Evolutionary conservation across 2,113 vertebrate species (phyloP), one percentile per base, ranked within the genome.

Genomic region (Steatornis caripensis): DNA sequence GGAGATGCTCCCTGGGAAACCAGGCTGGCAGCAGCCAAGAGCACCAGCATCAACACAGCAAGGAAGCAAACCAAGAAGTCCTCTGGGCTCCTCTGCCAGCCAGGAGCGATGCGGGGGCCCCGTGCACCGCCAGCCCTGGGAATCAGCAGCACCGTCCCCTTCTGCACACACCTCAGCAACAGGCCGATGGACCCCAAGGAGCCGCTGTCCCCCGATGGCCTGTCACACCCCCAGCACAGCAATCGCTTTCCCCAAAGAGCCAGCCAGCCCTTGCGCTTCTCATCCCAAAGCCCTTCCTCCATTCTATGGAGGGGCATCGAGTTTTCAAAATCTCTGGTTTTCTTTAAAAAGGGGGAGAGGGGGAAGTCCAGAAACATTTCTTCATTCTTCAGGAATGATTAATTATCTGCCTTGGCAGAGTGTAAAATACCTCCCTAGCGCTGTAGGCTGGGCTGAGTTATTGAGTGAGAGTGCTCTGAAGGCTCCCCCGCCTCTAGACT

Each of bases 301-400:
- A 26, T 13, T 36, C 79, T 77, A 74, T 48, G 18, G 48, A 24
- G 23, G 79, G 70, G 61, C 58, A 49, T 53, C 39, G 7, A 51
- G 66, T 43, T 43, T 43, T 43, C 41, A 43, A 43, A 43, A 43
- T 43, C 41, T 15, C 41, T 43, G 41, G 41, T 43, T 43, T 43
- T 43, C 41, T 43, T 43, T n/a, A n/a, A n/a, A n/a, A n/a, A n/a
- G n/a, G n/a, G n/a, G n/a, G n/a, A n/a, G n/a, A n/a, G n/a, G n/a
- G n/a, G n/a, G n/a, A n/a, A n/a, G n/a, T 49, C 71, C 65, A 85
- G 81, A 69, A 34, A 2, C 51, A 24, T 87, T 94, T 94, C 89
- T 96, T 96, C 95, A 86, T 94, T 96, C 90, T 80, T 68, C 87
- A 97, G 95, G 86, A 96, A 95, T 93, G 96, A 97, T 96, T 89